Percentiles rank a stretch among this genome's conserved stretches.
Evolutionary conservation across 2,888 invertebrate species (phyloP).

Genomic region (Coleophora deauratella): DNA sequence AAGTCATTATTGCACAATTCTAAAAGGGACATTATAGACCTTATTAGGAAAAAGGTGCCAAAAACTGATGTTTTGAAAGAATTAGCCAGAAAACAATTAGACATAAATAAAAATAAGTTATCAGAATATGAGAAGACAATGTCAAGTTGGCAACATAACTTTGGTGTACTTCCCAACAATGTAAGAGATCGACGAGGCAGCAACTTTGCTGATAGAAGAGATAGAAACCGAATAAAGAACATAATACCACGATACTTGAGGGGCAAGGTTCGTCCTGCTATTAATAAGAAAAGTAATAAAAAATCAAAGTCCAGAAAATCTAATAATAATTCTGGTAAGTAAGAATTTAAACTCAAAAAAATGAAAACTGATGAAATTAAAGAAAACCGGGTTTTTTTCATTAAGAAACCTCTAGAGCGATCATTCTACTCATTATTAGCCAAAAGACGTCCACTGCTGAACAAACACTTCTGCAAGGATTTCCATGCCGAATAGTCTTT

Average conservation of each 20-base stretch:
- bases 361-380: too few species aligned
- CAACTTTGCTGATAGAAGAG: conserved; percentile 12
- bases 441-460: too few species aligned
- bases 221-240: conserved; percentile 34
- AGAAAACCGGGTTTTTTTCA: too few species aligned
- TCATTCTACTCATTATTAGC: too few species aligned
- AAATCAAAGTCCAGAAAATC: conserved; percentile 16
- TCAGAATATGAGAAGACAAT: conserved; percentile 35
- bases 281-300: conserved; percentile 16
- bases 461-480: too few species aligned
- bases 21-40: conserved; percentile 31
- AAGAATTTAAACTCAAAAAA: background rate
- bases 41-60: conserved; percentile 30
- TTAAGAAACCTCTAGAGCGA: too few species aligned
- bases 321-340: conserved; percentile 7
- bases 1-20: conserved; percentile 36
- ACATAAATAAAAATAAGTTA: conserved; percentile 28
- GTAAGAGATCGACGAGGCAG: conserved; percentile 1
- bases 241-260: conserved; percentile 48
- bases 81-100: conserved; percentile 30
- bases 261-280: conserved; percentile 37
- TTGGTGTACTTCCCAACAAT: conserved; percentile 20
- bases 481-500: too few species aligned
- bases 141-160: conserved; percentile 41
- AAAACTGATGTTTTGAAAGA: conserved; percentile 34